Base-by-base conservation (phyloP, 2,888 invertebrate genomes). In the Cremastobaeus sp. region DNA sequence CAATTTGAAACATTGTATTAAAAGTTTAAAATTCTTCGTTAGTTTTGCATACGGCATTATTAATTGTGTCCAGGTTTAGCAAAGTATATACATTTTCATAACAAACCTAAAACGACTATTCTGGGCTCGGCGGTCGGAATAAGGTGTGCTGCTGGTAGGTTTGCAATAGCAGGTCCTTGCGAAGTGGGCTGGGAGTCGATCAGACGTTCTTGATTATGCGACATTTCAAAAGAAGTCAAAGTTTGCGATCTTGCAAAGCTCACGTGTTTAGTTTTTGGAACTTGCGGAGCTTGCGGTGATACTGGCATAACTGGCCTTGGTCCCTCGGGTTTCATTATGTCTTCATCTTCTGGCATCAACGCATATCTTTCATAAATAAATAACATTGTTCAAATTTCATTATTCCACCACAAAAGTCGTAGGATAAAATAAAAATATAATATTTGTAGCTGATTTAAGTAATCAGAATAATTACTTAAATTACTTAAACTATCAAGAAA, bases 211-310 rank as follows among this genome's bases (percentile, higher is more conserved):
- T 84, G 85, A 78, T 84, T 85, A 68, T 83, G 90, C 39, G 89
- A 86, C 50, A 84, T 79, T 80, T 95, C 95, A 83, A 95, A 95
- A 3, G 95, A 95, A 20, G 95, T 94, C 77, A 95, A 88, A 0
- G 96, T 96, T 85, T 96, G 95, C 2, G 96, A 96, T 64, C 96
- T 91, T 43, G 96, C 95, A 84, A 96, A 96, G 81, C 95, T 96
- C 28, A 96, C 96, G 86, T 96, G 96, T 86, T 96, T 96, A 76
- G 94, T 92, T 86, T 95, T 94, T 78, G 92, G 91, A 73, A 92
- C 91, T 81, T 92, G 90, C 55, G 81, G 37, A 0, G 74, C 79
- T 30, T 71, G 77, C 41, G 69, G 68, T 9, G 69, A 57, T 6
- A 85, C 77, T 15, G 85, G 81, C 69, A 86, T 71, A 17, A 88